phyloP scores from a whole-genome alignment of 2,888 invertebrate genomes.

The Caenorhabditis sp. region DNA sequence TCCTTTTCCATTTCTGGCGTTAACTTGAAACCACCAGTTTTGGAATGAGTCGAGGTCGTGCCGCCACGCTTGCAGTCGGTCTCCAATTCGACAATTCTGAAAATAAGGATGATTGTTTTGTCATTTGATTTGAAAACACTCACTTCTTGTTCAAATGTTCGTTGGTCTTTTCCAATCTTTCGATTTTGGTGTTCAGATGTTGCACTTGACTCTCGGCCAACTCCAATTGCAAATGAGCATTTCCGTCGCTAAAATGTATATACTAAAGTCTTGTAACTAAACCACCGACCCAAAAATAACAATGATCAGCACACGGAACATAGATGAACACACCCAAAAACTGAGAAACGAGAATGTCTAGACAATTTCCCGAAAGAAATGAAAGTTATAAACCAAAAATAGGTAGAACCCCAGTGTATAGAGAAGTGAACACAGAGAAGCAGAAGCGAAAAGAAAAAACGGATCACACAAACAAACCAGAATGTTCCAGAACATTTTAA shows the following conservation, averaged over 20 bases:
- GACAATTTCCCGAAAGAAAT: neutral
- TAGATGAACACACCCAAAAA: slow-evolving; percentile 9
- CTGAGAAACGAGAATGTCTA: slow-evolving; percentile 4
- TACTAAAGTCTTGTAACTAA: neutral
- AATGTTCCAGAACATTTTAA: slow-evolving; percentile 12
- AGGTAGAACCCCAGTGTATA: neutral
- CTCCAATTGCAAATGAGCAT: slow-evolving; percentile 84
- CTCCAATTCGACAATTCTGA: slow-evolving; percentile 79
- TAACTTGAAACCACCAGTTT: slow-evolving; percentile 85
- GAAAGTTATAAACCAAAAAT: slow-evolving; percentile 15
- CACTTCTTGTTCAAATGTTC: slow-evolving; percentile 76
- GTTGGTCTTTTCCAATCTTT: slow-evolving; percentile 85
- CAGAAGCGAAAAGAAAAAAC: slow-evolving; percentile 28
- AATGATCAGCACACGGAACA: slow-evolving; percentile 38
- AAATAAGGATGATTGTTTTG: slow-evolving; percentile 6
- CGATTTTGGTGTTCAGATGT: slow-evolving; percentile 90
- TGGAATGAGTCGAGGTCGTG: slow-evolving; percentile 87
- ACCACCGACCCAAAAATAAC: slow-evolving; percentile 20
- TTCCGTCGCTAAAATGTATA: slow-evolving; percentile 79
- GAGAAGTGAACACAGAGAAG: slow-evolving; percentile 31
- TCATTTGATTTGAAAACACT: neutral
- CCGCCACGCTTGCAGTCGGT: slow-evolving; percentile 85
- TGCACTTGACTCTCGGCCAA: slow-evolving; percentile 88
- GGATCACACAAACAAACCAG: slow-evolving; percentile 43
- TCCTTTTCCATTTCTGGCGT: slow-evolving; percentile 80